phyloP scores from a whole-genome alignment of 2,888 invertebrate species.

The Stratiomys singularior region DNA sequence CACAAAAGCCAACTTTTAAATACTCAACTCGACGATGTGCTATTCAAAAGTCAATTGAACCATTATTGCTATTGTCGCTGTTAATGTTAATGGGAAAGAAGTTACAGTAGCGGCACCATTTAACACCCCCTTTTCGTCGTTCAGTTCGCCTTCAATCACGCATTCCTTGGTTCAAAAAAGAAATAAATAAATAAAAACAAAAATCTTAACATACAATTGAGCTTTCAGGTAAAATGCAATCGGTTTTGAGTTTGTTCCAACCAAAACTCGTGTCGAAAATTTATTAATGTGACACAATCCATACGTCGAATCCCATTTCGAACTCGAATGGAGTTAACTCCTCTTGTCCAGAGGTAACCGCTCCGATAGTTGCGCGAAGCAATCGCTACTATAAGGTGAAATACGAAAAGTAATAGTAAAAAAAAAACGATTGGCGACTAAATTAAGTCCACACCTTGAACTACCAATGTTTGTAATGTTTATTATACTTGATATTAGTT shows the following conservation, averaged over 20 bases:
- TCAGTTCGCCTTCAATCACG: not conserved
- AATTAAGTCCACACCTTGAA: constrained; percentile 39
- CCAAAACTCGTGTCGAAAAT: constrained; percentile 35
- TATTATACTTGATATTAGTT: not conserved
- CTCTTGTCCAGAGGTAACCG: not conserved
- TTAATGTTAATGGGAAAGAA: not conserved
- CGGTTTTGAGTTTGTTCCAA: no score
- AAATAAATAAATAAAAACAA: no score
- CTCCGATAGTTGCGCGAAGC: no score
- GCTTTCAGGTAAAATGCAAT: no score
- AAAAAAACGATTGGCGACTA: constrained; percentile 28
- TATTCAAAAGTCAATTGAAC: constrained; percentile 40
- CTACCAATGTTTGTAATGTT: constrained; percentile 21
- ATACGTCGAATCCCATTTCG: no score
- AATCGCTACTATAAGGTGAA: not conserved
- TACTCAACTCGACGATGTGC: constrained; percentile 9
- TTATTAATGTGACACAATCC: constrained; percentile 39
- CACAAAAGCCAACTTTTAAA: constrained; percentile 9
- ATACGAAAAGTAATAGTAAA: constrained; percentile 18
- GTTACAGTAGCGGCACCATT: constrained; percentile 16
- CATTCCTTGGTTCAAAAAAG: no score
- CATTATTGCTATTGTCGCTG: constrained; percentile 36
- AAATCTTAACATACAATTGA: no score
- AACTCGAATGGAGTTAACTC: not conserved
- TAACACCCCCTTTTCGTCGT: not conserved